Conservation (phyloP, 2,888 invertebrate genomes). For the Leucoptera coffeella region DNA sequence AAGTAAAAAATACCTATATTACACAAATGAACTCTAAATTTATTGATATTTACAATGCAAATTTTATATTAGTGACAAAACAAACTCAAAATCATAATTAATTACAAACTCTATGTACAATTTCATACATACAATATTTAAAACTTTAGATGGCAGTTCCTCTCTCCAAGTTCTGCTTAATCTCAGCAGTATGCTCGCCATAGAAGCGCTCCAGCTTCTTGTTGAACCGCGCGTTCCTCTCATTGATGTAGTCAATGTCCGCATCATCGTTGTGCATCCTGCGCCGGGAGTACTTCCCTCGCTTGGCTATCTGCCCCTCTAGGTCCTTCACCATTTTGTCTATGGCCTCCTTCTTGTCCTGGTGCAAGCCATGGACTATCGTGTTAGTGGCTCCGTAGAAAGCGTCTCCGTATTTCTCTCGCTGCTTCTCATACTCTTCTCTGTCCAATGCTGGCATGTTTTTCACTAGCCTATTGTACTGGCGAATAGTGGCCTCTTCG, state of each 20-base stretch:
- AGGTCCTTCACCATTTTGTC: constrained; percentile 92
- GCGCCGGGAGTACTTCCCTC: constrained; percentile 90
- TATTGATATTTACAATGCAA: no score
- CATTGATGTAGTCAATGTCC: constrained; percentile 98
- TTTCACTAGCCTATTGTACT: constrained; percentile 82
- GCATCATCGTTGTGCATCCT: constrained; percentile 96
- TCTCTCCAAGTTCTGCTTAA: constrained; percentile 96
- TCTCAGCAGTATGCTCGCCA: constrained; percentile 95
- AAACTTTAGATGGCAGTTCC: constrained; percentile 96
- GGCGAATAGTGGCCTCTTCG: constrained; percentile 81
- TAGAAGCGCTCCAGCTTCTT: constrained; percentile 96
- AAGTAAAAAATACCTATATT: no score
- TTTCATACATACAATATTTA: no score
- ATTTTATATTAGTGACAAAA: no score
- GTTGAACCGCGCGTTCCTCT: constrained; percentile 97
- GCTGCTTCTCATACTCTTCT: constrained; percentile 78
- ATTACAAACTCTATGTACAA: no score
- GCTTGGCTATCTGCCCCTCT: constrained; percentile 87
- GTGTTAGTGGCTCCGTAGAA: constrained; percentile 93
- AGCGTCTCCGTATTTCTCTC: constrained; percentile 82
- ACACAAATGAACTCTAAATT: no score
- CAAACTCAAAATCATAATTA: no score
- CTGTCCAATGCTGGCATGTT: constrained; percentile 78
- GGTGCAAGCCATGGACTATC: constrained; percentile 82
- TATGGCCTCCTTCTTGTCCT: constrained; percentile 82